Evolutionary conservation across 2,888 invertebrate genomes (phyloP).

Genomic region (Deilephila elpenor): DNA sequence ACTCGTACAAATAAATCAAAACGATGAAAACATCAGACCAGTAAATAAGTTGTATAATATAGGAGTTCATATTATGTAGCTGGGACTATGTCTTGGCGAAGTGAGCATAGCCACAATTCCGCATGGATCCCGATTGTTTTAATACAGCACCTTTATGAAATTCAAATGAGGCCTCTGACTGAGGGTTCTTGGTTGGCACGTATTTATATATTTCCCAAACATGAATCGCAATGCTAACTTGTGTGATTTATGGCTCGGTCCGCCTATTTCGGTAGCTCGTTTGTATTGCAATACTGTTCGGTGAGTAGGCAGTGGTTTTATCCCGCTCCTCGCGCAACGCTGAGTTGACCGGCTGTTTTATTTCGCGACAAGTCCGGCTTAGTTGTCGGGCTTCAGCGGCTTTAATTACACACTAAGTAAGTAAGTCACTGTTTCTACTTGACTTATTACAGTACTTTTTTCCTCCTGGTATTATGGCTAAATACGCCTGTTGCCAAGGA

Average conservation of each 20-base stretch:
- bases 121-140: conserved; percentile 61
- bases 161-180: conserved; percentile 63
- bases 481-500: background rate
- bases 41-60: background rate
- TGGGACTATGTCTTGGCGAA: background rate
- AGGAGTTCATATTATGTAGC: background rate
- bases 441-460: too few species aligned
- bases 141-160: conserved; percentile 71
- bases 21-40: background rate
- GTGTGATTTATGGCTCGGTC: conserved; percentile 66
- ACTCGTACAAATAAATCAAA: background rate
- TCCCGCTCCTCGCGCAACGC: conserved; percentile 51
- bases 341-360: conserved; percentile 58
- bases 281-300: conserved; percentile 68
- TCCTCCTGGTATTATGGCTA: background rate
- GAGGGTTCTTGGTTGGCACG: conserved; percentile 50
- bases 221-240: conserved; percentile 68
- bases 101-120: background rate
- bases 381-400: background rate
- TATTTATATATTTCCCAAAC: conserved; percentile 70
- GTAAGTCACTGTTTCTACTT: background rate
- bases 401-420: background rate
- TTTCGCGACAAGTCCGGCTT: conserved; percentile 43
- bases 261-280: conserved; percentile 56
- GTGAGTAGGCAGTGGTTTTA: conserved; percentile 53